Evolutionary conservation across 2,797 vertebrate genomes (phyloP), one percentile per base, ranked within the genome.

Genomic region (Microctenopoma lineatum): DNA sequence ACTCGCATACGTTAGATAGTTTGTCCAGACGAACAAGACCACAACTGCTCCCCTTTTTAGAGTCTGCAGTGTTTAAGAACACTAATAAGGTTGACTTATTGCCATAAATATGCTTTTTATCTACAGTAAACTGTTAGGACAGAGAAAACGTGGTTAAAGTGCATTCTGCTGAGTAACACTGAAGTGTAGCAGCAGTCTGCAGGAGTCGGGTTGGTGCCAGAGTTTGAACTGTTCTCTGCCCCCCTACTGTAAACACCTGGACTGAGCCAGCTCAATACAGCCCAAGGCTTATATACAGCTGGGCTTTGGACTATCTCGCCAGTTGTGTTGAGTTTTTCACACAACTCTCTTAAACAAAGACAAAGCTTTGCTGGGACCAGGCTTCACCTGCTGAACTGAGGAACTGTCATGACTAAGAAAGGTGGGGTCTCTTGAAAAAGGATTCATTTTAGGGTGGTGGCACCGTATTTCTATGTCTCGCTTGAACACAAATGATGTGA

Each of bases 221-320:
- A 75, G 67, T 68, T 61, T 55, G 34, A 75, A 62, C 46, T 61
- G 39, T 62, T 77, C 42, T 66, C 44, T 78, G 62, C 52, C 34
- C 66, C 57, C 52, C 56, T 27, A 70, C 64, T 64, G 56, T 77
- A 85, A 87, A 87, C 84, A 88, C 56, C 67, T 73, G 81, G 41
- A 64, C 46, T 18, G 66, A 73, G 69, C 44, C 52, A 57, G 54
- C 46, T 44, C 56, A 65, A n/a, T 26, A 36, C 38, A 55, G 45
- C 70, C 48, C 57, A 29, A 59, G 68, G 77, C 83, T 67, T 74
- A 66, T 38, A 50, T 47, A 59, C 70, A 79, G 66, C 66, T 61
- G 60, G 57, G 57, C 71, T 69, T 69, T 39, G 44, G 34, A 70
- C 54, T 54, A 57, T 68, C 66, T 47, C 52, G 54, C 25, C 27